Percentiles rank a stretch among this genome's conserved stretches.
Conservation (phyloP, 2,797 vertebrate species). For the Lepidocolaptes lacrymiger region DNA sequence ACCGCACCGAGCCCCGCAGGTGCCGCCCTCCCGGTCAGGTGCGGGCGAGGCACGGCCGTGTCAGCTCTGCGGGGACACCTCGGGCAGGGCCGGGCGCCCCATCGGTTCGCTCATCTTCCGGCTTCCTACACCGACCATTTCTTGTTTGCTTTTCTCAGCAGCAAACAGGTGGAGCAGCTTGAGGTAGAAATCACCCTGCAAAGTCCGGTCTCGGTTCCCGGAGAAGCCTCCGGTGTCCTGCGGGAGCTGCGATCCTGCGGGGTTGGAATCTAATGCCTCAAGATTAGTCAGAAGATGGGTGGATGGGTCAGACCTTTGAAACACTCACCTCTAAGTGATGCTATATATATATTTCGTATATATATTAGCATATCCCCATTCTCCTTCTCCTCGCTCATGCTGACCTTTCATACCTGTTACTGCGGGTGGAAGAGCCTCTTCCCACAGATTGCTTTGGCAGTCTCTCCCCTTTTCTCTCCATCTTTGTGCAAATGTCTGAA, state of each 20-base stretch:
- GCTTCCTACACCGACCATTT: not conserved
- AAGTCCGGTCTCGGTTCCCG: not conserved
- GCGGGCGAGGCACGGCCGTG: rapidly evolving
- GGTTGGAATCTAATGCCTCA: not conserved
- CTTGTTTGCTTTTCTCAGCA: not conserved
- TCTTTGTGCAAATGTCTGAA: not conserved
- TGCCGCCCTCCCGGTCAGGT: not conserved
- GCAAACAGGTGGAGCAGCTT: not conserved
- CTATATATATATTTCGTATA: rapidly evolving
- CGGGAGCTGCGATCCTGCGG: rapidly evolving
- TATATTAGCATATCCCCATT: not conserved
- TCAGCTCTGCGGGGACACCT: too few species aligned
- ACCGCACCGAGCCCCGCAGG: too few species aligned
- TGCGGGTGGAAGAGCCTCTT: not conserved
- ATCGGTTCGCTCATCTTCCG: not conserved
- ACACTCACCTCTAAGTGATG: rapidly evolving
- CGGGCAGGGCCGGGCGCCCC: not conserved
- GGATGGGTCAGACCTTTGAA: not conserved
- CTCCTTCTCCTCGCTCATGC: not conserved
- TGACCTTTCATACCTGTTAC: not conserved
- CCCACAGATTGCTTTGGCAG: not conserved
- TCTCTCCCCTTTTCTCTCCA: not conserved
- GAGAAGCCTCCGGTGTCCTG: not conserved
- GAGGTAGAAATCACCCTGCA: not conserved
- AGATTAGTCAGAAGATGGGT: not conserved